Conservation (phyloP, 30 jellyfish, hydroid and myxozoan species). For the Phacellophora camtschatica region DNA sequence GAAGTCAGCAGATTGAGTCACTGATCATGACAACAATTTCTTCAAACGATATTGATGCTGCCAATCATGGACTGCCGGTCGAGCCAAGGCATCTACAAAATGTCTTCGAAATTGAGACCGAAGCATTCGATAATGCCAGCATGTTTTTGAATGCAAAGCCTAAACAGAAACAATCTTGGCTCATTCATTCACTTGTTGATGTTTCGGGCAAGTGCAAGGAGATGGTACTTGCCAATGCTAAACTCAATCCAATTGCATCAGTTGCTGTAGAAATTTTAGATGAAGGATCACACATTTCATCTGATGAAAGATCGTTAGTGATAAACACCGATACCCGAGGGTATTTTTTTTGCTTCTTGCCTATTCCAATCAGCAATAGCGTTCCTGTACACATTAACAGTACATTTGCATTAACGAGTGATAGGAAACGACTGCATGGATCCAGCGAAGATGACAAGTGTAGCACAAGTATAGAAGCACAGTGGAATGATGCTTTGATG, state of each 20-base stretch:
- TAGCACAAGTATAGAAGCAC: not conserved
- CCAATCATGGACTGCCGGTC: not conserved
- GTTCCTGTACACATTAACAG: conserved; percentile 78
- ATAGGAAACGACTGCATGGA: conserved; percentile 32
- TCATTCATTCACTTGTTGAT: not conserved
- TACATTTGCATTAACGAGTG: conserved; percentile 64
- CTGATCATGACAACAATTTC: not conserved
- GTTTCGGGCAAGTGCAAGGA: not conserved
- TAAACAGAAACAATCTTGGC: not conserved
- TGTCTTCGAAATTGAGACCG: not conserved
- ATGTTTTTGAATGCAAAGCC: not conserved
- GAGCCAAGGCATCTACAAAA: not conserved
- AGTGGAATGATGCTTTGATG: conserved; percentile 20
- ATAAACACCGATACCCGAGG: not conserved
- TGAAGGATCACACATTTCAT: not conserved
- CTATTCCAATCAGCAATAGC: conserved; percentile 53
- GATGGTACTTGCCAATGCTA: conserved; percentile 5
- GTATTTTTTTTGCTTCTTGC: conserved; percentile 67
- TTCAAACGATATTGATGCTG: not conserved
- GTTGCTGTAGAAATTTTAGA: conserved; percentile 11
- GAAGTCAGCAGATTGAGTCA: not conserved
- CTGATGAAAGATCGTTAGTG: too few relatives aligned
- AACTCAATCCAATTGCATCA: conserved; percentile 30
- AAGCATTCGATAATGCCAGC: not conserved
- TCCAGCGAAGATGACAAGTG: conserved; percentile 36